Percentiles rank a stretch among this genome's conserved stretches.
phyloP scores from a whole-genome alignment of 2,113 vertebrate genomes.

The Synchiropus splendidus region DNA sequence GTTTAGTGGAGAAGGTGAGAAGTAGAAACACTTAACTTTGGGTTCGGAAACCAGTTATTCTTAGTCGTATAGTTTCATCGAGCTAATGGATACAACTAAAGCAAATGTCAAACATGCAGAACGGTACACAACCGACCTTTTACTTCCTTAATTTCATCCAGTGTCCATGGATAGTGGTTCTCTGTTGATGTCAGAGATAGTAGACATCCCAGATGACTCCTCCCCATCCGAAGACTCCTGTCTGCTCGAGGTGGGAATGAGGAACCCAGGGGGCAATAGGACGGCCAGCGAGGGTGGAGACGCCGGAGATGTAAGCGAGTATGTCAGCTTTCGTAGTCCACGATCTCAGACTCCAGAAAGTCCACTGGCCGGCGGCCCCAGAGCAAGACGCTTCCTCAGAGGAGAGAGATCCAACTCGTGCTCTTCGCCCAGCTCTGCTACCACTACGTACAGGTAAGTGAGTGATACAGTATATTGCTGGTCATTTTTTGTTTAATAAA shows the following conservation, averaged over 20 bases:
- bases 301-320: conserved; percentile 59
- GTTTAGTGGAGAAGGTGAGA: conserved; percentile 76
- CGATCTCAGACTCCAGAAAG: conserved; percentile 64
- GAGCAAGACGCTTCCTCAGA: conserved; percentile 66
- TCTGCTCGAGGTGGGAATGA: conserved; percentile 77
- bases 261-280: conserved; percentile 41
- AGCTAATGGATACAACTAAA: too few relatives aligned
- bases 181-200: conserved; percentile 86
- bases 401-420: conserved; percentile 89
- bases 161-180: conserved; percentile 93
- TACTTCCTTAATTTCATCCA: conserved; percentile 11
- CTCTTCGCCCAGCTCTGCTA: conserved; percentile 76
- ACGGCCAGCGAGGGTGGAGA: conserved; percentile 24
- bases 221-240: conserved; percentile 94
- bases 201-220: conserved; percentile 87
- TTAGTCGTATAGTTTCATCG: too few relatives aligned
- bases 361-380: conserved; percentile 61
- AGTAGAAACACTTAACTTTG: too few relatives aligned
- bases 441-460: conserved; percentile 59
- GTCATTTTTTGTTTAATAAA: too few relatives aligned
- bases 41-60: too few relatives aligned
- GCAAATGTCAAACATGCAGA: too few relatives aligned
- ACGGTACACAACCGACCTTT: too few relatives aligned
- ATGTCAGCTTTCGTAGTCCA: conserved; percentile 74
- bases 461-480: too few relatives aligned